Percentiles rank a stretch among this genome's conserved stretches.
Evolutionary conservation across 2,113 vertebrate species (phyloP).

Genomic region (Zapus hudsonius): DNA sequence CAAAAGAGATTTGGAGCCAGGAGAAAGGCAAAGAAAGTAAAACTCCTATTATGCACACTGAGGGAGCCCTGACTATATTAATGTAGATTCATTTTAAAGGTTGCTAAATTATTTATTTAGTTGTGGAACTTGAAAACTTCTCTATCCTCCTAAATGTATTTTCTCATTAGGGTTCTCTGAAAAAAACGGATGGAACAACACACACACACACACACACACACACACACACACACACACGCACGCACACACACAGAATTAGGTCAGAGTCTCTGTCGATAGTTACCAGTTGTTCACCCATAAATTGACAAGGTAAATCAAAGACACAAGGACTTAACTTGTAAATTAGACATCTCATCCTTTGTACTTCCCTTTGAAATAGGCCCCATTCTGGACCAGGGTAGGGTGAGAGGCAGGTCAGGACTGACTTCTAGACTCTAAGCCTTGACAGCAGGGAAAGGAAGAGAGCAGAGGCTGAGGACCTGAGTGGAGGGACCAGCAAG

Average conservation of each 20-base stretch:
- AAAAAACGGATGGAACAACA: constrained; percentile 35
- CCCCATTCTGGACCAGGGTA: neutral
- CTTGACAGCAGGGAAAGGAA: neutral
- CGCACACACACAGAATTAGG: constrained; percentile 30
- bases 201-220: too few species aligned
- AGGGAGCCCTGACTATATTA: constrained; percentile 64
- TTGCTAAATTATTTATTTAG: constrained; percentile 73
- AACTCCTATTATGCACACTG: constrained; percentile 56
- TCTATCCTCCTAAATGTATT: constrained; percentile 41
- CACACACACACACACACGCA: too few species aligned
- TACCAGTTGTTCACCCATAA: neutral
- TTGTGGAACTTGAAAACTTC: constrained; percentile 53
- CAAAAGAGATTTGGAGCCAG: constrained; percentile 24
- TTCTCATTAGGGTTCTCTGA: constrained; percentile 51
- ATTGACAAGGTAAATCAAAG: neutral
- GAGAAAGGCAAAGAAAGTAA: constrained; percentile 58
- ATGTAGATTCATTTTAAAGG: constrained; percentile 72
- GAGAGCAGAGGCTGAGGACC: fast-evolving
- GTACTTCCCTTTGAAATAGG: neutral
- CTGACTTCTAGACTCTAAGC: neutral
- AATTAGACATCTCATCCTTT: neutral
- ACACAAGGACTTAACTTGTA: neutral
- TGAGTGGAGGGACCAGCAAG: neutral
- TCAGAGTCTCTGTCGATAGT: neutral
- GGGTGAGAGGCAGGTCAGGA: neutral